These are phyloP conservation scores for Meriones unguiculatus DNA, from an alignment of 2,113 vertebrate genomes.

Conservation along the genomic window DNA sequence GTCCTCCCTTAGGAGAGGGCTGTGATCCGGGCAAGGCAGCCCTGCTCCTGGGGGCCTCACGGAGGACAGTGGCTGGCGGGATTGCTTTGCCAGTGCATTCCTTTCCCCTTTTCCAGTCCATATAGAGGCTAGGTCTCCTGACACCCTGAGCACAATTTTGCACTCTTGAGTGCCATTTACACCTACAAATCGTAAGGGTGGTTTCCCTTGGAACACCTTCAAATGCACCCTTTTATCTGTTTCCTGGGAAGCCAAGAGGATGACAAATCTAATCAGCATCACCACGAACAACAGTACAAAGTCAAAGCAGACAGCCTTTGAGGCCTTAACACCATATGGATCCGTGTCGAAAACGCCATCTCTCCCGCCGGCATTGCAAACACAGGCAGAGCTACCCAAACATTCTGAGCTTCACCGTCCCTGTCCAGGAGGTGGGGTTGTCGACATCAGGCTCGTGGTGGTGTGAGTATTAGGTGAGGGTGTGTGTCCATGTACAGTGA, in stretches of 20 bases:
- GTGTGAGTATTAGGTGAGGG: not conserved
- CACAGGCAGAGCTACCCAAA: not conserved
- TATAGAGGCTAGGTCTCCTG: not conserved
- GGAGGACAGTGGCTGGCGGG: not conserved
- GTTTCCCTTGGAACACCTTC: conserved; percentile 21
- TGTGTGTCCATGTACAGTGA: not conserved
- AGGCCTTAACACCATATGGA: not conserved
- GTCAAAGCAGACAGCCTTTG: not conserved
- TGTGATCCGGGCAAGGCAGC: not conserved
- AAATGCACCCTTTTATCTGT: conserved; percentile 2
- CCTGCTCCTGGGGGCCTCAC: not conserved
- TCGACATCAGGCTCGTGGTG: not conserved
- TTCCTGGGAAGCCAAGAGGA: not conserved
- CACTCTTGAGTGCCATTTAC: not conserved
- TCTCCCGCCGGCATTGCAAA: not conserved
- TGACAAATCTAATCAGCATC: not conserved
- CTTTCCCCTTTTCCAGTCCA: not conserved
- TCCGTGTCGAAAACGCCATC: not conserved
- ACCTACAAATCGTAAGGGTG: conserved; percentile 1
- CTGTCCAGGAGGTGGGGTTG: not conserved
- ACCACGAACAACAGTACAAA: not conserved
- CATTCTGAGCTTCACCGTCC: not conserved
- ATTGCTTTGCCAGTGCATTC: not conserved
- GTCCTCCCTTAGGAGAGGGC: not conserved
- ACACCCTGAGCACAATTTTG: not conserved